Base-by-base conservation (phyloP, 2,113 vertebrate genomes). In the Sebastes fasciatus region DNA sequence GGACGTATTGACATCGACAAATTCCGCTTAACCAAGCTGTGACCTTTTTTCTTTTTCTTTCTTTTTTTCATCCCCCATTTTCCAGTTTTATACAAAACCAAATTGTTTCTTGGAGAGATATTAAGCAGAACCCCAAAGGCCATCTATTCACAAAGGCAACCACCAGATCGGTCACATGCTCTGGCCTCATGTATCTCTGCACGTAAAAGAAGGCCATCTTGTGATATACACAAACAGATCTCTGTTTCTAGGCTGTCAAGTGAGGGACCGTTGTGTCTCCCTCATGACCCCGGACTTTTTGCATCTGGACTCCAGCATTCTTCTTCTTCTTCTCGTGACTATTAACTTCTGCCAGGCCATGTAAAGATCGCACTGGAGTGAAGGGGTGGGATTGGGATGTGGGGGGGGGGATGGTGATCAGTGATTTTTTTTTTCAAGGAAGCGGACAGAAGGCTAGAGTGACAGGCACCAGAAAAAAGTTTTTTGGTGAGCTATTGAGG, bases 241-340 rank as follows among this genome's bases (percentile, higher is more conserved):
- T 87, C 86, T 93, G 84, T 93, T 90, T 93, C 82, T 84, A 91
- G 89, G 70, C 71, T 74, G 68, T 82, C 69, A 72, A 87, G 17
- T 82, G 65, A 84, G 76, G 64, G 78, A 75, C 70, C 43, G 55
- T 62, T 26, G 26, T 17, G 23, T 55, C 21, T 86, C 84, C 86
- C 83, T 12, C 13, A 66, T 88, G 88, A 89, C 77, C 83, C 72
- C 52, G 26, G 23, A 67, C 48, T 74, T 64, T 70, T 51, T 57
- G 8, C 8, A 70, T 74, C 66, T 70, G 76, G 40, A 84, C 49
- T 72, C 58, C 61, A 78, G 65, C 3, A 4, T 21, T 57, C 77
- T 74, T 71, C 77, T 49, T 79, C 79, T 80, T 61, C 66, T 74
- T 72, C 80, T 51, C 57, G 13, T 54, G 51, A 65, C 77, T 86